Conservation (phyloP, 1,140 invertebrate species). For the Zophobas atratus region DNA sequence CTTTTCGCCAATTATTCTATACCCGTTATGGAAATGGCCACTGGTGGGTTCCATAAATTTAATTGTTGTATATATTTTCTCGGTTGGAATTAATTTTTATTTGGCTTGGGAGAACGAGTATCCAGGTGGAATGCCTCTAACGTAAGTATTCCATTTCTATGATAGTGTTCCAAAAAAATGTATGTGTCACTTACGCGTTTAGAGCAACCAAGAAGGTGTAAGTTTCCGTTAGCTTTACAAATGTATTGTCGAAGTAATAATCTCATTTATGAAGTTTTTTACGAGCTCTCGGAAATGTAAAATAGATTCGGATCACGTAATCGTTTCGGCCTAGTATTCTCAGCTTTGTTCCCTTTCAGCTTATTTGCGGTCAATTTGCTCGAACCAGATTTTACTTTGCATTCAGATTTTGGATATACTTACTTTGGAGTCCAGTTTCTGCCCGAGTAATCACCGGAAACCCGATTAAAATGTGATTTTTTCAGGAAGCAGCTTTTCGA, state of each 20-base stretch:
- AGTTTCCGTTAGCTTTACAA: no score
- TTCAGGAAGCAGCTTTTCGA: slow-evolving; percentile 45
- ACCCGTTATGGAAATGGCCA: slow-evolving; percentile 64
- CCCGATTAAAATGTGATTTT: neutral
- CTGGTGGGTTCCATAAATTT: slow-evolving; percentile 43
- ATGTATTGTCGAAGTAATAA: no score
- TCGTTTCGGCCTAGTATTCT: neutral
- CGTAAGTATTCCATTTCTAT: slow-evolving; percentile 21
- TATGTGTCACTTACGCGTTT: neutral
- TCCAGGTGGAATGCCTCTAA: slow-evolving; percentile 49
- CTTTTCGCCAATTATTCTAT: slow-evolving; percentile 71
- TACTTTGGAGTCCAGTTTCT: neutral
- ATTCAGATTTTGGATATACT: neutral
- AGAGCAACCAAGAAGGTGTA: neutral
- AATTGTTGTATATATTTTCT: slow-evolving; percentile 18
- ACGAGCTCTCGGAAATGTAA: neutral
- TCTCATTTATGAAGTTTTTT: no score
- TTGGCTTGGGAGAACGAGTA: slow-evolving; percentile 53
- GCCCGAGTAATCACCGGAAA: slow-evolving; percentile 3
- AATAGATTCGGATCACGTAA: slow-evolving; percentile 2
- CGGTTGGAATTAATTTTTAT: slow-evolving; percentile 49
- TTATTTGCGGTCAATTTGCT: slow-evolving; percentile 15
- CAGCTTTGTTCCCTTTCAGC: neutral
- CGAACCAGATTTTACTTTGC: slow-evolving; percentile 27
- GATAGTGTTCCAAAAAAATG: no score